Conservation (phyloP, 2,113 vertebrate genomes). For the Ageneiosus marmoratus region DNA sequence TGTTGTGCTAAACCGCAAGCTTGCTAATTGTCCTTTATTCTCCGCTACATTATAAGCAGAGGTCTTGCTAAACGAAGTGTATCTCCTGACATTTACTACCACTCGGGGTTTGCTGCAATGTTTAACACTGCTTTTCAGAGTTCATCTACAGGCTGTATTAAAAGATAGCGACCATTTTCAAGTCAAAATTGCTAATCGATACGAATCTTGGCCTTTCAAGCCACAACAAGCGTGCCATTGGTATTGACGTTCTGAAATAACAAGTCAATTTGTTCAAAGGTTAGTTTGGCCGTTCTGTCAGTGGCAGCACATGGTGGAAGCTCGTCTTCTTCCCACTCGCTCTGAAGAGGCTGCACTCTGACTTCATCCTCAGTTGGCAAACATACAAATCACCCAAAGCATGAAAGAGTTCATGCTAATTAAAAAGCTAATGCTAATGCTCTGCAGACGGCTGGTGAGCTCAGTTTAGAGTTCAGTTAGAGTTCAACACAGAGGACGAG, state of each 20-base stretch:
- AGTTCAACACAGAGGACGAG: background rate
- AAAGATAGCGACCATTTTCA: conserved; percentile 32
- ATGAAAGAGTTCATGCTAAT: background rate
- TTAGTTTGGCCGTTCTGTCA: conserved; percentile 27
- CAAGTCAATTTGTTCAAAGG: conserved; percentile 56
- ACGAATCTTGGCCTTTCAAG: conserved; percentile 42
- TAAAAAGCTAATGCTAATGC: background rate
- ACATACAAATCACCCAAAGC: background rate
- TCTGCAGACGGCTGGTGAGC: background rate
- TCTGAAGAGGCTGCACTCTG: conserved; percentile 17
- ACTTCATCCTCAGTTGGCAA: background rate
- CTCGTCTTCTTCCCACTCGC: conserved; percentile 34
- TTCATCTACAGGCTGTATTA: conserved; percentile 15
- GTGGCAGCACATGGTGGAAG: conserved; percentile 36
- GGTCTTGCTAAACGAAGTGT: background rate
- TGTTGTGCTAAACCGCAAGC: background rate
- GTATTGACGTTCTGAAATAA: conserved; percentile 47
- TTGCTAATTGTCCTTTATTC: background rate
- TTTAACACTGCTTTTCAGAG: background rate
- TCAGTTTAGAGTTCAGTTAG: background rate
- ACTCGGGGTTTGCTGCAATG: background rate
- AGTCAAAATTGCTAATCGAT: conserved; percentile 53
- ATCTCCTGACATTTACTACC: background rate
- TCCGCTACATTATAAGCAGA: background rate
- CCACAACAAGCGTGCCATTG: conserved; percentile 28